Evolutionary conservation across 2,113 vertebrate species (phyloP).

Genomic region (Leptosomus discolor): DNA sequence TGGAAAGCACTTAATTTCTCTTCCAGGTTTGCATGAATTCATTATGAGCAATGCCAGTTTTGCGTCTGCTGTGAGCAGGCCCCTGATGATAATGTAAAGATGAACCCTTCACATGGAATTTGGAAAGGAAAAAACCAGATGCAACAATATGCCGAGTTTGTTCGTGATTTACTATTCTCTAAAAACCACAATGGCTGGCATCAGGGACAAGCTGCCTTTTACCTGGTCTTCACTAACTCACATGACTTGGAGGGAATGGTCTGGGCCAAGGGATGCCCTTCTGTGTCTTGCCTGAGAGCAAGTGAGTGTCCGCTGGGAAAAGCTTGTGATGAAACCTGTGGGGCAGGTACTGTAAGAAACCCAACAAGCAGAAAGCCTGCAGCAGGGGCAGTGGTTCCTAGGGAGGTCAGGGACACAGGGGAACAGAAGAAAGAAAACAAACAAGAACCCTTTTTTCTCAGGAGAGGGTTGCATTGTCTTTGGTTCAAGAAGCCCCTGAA

Average conservation of each 20-base stretch:
- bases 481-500: neutral
- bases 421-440: accelerated
- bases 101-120: neutral
- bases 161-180: neutral
- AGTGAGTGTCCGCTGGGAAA: neutral
- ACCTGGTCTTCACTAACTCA: neutral
- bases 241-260: neutral
- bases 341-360: neutral
- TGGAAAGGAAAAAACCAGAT: neutral
- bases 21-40: slow-evolving; percentile 3
- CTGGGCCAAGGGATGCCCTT: neutral
- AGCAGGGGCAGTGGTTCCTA: neutral
- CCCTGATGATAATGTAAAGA: neutral
- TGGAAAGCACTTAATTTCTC: slow-evolving; percentile 13
- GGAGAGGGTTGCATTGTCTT: neutral
- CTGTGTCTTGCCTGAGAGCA: neutral
- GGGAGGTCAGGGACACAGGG: neutral
- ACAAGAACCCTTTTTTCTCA: neutral
- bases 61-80: neutral
- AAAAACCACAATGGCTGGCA: neutral
- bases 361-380: neutral
- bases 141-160: neutral
- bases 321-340: neutral
- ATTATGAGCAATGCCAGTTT: neutral
- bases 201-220: neutral